phyloP scores from a whole-genome alignment of 1,140 invertebrate genomes.

The Drosophila albomicans region DNA sequence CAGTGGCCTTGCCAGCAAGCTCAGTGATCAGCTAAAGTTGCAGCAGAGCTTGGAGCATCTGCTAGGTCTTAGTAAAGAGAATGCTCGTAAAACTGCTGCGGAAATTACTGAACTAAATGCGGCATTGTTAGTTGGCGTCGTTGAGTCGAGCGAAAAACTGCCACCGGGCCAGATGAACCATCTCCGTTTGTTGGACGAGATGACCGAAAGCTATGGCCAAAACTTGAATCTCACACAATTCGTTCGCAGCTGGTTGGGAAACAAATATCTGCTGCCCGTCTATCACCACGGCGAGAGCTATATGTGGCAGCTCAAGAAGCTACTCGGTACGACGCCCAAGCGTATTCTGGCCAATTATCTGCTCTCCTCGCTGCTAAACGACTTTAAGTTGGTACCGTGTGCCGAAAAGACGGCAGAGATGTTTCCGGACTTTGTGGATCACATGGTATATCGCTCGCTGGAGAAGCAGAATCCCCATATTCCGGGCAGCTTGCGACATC shows the following conservation, averaged over 20 bases:
- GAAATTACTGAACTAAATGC: conserved; percentile 44
- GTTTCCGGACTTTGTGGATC: conserved; percentile 68
- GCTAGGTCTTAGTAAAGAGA: conserved; percentile 44
- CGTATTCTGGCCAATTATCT: conserved; percentile 89
- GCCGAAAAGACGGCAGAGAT: conserved; percentile 43
- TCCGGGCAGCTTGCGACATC: conserved; percentile 43
- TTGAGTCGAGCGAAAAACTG: conserved; percentile 34
- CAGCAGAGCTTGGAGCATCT: conserved; percentile 37
- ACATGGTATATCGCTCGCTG: conserved; percentile 55
- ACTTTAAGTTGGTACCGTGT: conserved; percentile 62
- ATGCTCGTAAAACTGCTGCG: conserved; percentile 35
- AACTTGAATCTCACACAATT: conserved; percentile 70
- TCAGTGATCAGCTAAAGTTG: conserved; percentile 17
- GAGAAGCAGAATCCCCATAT: conserved; percentile 58
- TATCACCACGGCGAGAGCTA: conserved; percentile 76
- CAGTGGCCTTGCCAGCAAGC: conserved; percentile 36
- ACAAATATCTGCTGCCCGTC: conserved; percentile 67
- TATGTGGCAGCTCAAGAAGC: conserved; percentile 83
- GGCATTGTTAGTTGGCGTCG: conserved; percentile 28
- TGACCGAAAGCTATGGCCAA: conserved; percentile 75
- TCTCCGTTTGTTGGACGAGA: conserved; percentile 53
- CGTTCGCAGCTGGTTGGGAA: conserved; percentile 62
- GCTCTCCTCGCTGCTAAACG: conserved; percentile 87
- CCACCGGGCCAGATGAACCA: conserved; percentile 57
- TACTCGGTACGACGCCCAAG: conserved; percentile 84